Evolutionary conservation across 2,797 vertebrate genomes (phyloP), one percentile per base, ranked within the genome.

Genomic region (Cirrhinus molitorella): DNA sequence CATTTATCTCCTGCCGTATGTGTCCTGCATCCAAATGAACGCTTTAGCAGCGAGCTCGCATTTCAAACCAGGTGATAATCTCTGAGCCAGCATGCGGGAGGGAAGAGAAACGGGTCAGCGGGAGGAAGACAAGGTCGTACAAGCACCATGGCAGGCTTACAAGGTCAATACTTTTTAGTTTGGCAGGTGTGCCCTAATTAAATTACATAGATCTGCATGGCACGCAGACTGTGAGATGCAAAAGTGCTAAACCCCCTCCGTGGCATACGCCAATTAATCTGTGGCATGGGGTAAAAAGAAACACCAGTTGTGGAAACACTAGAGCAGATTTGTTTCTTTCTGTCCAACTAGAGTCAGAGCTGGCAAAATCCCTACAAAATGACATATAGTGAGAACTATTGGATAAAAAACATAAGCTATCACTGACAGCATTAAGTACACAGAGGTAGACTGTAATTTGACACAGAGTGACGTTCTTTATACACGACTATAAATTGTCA

Each of bases 151-250:
- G 74, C 85, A 76, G 65, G 65, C 87, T 86, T 90, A 92, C 94
- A 95, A 94, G 94, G 94, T 95, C 94, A 94, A 90, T 92, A 91
- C 77, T 79, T 94, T 95, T 94, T 91, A 92, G 90, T 93, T 94
- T 92, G 92, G 90, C 91, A 90, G 81, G 89, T 89, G 87, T 63
- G 82, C 61, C 55, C 89, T 93, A 92, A 94, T 94, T 93, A 92
- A 94, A 94, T 94, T 90, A 93, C 89, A 92, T 77, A 90, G 89
- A 53, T 47, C 70, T 83, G 72, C 70, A 40, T 68, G 17, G 79
- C 79, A 76, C 34, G 34, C 74, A 55, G 87, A 91, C 89, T 90
- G 83, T 59, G 59, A 83, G 75, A 85, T 88, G 89, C 37, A 87
- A 74, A 89, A 80, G 91, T 72, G 88, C 66, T 85, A 70, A 85